Percentiles rank a stretch among this genome's conserved stretches.
Conservation (phyloP, 1,140 invertebrate species). For the Hetaerina americana region DNA sequence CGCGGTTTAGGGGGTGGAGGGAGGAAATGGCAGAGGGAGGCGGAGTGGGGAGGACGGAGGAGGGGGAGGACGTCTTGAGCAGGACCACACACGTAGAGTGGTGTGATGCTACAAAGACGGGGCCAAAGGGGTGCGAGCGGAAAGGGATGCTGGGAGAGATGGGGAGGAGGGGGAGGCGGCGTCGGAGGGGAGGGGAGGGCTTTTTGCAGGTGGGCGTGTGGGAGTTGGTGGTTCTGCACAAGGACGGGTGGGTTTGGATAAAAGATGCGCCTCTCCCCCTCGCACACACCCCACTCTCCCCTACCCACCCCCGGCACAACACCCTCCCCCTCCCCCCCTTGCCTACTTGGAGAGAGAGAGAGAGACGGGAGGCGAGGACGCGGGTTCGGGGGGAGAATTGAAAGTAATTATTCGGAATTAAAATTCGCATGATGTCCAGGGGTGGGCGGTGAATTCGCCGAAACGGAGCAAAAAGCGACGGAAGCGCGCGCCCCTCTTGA, state of each 20-base stretch:
- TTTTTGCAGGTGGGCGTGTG: constrained; percentile 16
- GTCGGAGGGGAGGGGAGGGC: constrained; percentile 19
- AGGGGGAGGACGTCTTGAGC: constrained; percentile 10
- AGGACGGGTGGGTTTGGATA: too few species aligned
- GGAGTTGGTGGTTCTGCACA: neutral
- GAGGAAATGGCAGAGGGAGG: constrained; percentile 18
- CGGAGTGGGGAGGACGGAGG: constrained; percentile 16
- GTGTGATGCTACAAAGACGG: constrained; percentile 8
- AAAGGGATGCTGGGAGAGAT: constrained; percentile 2
- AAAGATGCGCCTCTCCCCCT: constrained; percentile 25
- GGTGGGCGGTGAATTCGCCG: too few species aligned
- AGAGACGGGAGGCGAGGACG: constrained; percentile 32
- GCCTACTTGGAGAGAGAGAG: constrained; percentile 34
- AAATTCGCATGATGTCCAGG: too few species aligned
- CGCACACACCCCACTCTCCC: too few species aligned
- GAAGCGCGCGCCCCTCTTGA: too few species aligned
- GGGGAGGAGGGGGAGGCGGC: constrained; percentile 13
- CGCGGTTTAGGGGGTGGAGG: too few species aligned
- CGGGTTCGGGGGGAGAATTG: constrained; percentile 29
- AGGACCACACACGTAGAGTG: constrained; percentile 13
- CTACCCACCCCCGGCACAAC: too few species aligned
- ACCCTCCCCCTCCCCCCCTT: constrained; percentile 7
- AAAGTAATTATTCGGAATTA: constrained; percentile 10
- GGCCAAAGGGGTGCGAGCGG: constrained; percentile 6
- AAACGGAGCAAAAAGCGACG: too few species aligned